Evolutionary conservation across 2,113 vertebrate species (phyloP).

Genomic region (Oreochromis tanganicae): DNA sequence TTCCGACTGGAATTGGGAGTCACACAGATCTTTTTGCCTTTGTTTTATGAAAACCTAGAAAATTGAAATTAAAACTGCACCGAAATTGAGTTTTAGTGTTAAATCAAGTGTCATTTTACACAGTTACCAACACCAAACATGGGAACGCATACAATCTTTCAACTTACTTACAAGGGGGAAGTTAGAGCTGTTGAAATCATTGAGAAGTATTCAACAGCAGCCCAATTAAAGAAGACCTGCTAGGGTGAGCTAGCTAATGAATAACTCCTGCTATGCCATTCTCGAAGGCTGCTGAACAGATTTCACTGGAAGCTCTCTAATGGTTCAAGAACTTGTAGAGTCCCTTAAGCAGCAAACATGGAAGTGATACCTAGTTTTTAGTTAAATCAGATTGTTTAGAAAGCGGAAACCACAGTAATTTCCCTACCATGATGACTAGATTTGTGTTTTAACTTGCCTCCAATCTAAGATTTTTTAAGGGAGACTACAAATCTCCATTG

Average conservation of each 20-base stretch:
- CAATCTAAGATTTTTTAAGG: neutral
- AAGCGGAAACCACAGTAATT: neutral
- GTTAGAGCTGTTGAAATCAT: neutral
- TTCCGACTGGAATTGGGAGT: constrained; percentile 17
- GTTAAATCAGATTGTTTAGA: neutral
- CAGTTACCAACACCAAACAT: neutral
- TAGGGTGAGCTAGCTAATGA: neutral
- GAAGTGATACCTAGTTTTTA: neutral
- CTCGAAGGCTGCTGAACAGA: neutral
- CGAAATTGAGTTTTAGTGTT: neutral
- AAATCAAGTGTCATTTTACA: neutral
- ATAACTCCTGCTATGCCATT: neutral
- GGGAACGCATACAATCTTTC: neutral
- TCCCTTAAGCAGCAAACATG: neutral
- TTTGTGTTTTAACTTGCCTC: neutral
- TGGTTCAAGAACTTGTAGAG: neutral
- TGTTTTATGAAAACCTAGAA: neutral
- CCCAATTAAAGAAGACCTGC: neutral
- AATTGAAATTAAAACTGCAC: neutral
- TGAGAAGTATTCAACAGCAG: neutral
- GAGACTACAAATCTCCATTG: neutral
- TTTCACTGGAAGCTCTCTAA: neutral
- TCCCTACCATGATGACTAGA: neutral
- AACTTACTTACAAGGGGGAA: neutral
- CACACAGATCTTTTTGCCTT: neutral